Evolutionary conservation across 2,113 vertebrate species (phyloP).

Genomic region (Donacobius atricapilla): DNA sequence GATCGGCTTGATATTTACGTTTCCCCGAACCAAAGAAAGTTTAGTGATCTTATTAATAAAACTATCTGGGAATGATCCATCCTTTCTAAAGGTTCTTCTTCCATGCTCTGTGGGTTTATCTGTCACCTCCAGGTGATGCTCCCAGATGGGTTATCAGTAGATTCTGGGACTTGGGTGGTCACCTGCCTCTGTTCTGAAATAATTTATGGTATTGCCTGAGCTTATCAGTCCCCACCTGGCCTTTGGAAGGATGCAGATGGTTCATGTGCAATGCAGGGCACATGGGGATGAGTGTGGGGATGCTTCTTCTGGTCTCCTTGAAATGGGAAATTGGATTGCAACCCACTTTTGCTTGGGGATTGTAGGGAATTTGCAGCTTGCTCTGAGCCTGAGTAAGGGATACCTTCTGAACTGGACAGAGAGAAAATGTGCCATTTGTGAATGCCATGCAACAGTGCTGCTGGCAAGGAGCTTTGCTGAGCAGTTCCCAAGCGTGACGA

Average conservation of each 20-base stretch:
- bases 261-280: no score
- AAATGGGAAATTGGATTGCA: not conserved
- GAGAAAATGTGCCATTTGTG: not conserved
- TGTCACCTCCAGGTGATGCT: not conserved
- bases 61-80: not conserved
- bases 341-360: not conserved
- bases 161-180: not conserved
- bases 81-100: not conserved
- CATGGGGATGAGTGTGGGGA: fast-evolving
- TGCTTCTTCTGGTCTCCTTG: not conserved
- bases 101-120: not conserved
- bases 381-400: not conserved
- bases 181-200: not conserved
- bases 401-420: not conserved
- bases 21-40: not conserved
- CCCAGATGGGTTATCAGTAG: fast-evolving
- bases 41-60: not conserved
- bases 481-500: not conserved
- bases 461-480: not conserved
- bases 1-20: not conserved
- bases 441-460: not conserved
- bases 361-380: not conserved
- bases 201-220: not conserved
- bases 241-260: not conserved
- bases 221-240: not conserved